Conservation (phyloP, 35 echinoderm and acorn worm genomes). For the Diadema setosum region DNA sequence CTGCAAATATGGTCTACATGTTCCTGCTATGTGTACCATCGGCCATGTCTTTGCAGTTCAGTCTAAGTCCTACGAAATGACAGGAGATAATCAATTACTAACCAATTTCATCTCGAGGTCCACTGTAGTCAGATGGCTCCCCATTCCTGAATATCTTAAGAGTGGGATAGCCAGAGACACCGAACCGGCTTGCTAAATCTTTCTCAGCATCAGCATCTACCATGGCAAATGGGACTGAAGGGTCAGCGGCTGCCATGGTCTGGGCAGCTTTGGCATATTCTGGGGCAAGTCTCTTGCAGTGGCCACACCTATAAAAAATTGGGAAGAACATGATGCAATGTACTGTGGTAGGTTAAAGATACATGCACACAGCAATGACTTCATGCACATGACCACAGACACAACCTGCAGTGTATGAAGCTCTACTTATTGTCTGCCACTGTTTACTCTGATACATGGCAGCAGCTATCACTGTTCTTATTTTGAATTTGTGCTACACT, state of each 20-base stretch:
- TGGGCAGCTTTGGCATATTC: constrained; percentile 88
- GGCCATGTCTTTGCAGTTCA: neutral
- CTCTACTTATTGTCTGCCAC: too few species aligned
- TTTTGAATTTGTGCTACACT: too few species aligned
- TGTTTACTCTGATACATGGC: too few species aligned
- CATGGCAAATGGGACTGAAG: constrained; percentile 80
- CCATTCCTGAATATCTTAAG: constrained; percentile 95
- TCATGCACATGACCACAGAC: too few species aligned
- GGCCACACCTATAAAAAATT: constrained; percentile 92
- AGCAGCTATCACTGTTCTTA: too few species aligned
- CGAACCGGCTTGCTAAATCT: constrained; percentile 49
- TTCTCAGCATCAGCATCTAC: constrained; percentile 72
- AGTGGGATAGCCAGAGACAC: constrained; percentile 82
- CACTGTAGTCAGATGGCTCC: constrained; percentile 67
- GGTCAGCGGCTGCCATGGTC: constrained; percentile 65
- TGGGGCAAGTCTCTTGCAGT: constrained; percentile 94
- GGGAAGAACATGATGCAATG: too few species aligned
- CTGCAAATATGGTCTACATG: neutral
- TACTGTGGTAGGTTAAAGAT: too few species aligned
- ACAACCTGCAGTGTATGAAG: too few species aligned
- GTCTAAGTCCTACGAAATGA: neutral
- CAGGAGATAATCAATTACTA: neutral
- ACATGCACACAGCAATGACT: too few species aligned
- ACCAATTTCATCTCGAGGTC: constrained; percentile 88
- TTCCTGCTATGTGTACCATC: neutral